These are phyloP conservation scores for Hyperopisus bebe DNA, from an alignment of 2,113 vertebrate species.

Conservation along the genomic window DNA sequence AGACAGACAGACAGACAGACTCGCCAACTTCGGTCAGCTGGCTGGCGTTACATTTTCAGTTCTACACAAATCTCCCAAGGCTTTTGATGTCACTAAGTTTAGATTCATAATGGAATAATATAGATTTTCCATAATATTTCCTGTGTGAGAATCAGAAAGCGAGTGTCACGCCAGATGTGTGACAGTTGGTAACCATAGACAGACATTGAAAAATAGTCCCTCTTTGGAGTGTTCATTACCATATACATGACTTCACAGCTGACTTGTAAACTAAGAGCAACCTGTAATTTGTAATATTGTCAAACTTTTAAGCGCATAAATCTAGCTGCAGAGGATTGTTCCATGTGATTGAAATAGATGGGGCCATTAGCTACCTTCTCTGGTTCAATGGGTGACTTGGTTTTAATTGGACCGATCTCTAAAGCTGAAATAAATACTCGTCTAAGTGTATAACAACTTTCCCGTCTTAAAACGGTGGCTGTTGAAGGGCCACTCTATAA, in stretches of 20 bases:
- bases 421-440: not conserved
- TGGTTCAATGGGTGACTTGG: not conserved
- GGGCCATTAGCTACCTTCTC: not conserved
- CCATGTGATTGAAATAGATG: not conserved
- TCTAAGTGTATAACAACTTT: not conserved
- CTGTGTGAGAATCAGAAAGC: too few relatives aligned
- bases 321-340: not conserved
- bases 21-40: too few relatives aligned
- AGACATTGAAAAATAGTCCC: not conserved
- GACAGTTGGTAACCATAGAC: not conserved
- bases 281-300: not conserved
- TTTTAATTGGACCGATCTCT: slow-evolving; percentile 5
- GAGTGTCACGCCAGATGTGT: too few relatives aligned
- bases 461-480: not conserved
- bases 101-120: too few relatives aligned
- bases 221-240: not conserved
- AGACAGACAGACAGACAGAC: too few relatives aligned
- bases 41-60: too few relatives aligned
- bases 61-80: too few relatives aligned
- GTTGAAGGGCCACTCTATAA: not conserved
- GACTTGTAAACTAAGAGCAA: not conserved
- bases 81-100: too few relatives aligned
- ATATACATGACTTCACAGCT: not conserved
- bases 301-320: not conserved
- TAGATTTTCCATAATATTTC: too few relatives aligned